A percentile compares a stretch with the other conserved stretches of the same genome.
Evolutionary conservation across 2,888 invertebrate genomes (phyloP).

Genomic region (Polyommatus iphigenia): DNA sequence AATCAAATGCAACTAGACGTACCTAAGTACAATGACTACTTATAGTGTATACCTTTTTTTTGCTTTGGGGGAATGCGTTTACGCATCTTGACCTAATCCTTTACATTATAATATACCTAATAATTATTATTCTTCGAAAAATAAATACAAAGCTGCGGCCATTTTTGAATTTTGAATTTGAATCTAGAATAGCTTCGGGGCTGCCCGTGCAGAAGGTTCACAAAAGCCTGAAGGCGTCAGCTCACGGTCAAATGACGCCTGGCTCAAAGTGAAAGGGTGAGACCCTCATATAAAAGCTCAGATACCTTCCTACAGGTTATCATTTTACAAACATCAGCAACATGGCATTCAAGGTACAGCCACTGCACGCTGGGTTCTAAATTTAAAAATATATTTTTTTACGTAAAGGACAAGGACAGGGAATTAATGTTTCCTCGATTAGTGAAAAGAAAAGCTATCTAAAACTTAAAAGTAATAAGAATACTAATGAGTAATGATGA

Average conservation of each 20-base stretch:
- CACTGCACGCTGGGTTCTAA: background rate
- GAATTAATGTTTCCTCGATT: too few relatives aligned
- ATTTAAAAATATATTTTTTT: background rate
- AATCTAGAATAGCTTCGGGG: background rate
- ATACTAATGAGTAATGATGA: too few relatives aligned
- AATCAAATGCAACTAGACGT: too few relatives aligned
- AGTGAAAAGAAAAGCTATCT: too few relatives aligned
- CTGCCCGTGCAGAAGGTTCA: conserved; percentile 33
- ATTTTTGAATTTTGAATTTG: background rate
- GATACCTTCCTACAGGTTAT: conserved; percentile 59
- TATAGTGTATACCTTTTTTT: too few relatives aligned
- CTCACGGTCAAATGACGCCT: conserved; percentile 61
- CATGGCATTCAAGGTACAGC: conserved; percentile 74
- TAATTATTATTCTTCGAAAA: background rate
- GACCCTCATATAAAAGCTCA: conserved; percentile 72
- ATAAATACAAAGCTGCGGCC: background rate
- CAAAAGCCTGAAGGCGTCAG: conserved; percentile 57
- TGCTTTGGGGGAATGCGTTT: too few relatives aligned
- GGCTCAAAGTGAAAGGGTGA: conserved; percentile 71
- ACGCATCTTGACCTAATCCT: background rate
- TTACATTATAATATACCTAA: too few relatives aligned
- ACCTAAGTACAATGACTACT: too few relatives aligned
- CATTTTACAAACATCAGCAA: conserved; percentile 66
- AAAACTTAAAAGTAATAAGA: too few relatives aligned
- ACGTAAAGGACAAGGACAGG: background rate